Base-by-base conservation (phyloP, 2,888 invertebrate genomes). In the Caenorhabditis sinica region DNA sequence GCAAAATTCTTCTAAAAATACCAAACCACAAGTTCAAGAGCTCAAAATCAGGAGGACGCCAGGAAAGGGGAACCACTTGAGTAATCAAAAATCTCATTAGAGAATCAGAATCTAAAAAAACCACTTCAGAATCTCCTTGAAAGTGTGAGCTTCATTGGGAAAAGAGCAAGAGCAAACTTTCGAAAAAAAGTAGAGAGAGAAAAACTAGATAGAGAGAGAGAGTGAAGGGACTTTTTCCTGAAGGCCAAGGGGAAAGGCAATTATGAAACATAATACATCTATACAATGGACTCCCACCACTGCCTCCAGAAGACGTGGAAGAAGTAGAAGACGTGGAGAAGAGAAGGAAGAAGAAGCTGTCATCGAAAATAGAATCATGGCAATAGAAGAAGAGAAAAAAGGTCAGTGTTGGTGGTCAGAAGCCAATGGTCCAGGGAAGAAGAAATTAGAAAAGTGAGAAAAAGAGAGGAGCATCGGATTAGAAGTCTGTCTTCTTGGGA, bases 191-290 rank as follows among this genome's bases (percentile, higher is more conserved):
- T 25, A 53, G n/a, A 53, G 23, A 53, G 25, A 25, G n/a, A n/a
- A n/a, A 36, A 15, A 56, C 58, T 58, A 43, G 63, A 63, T 23
- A 49, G 72, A 45, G 33, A 36, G 28, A 13, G 40, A 33, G 36
- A 73, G 51, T 13, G 20, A 49, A 13, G n/a, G 20, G 20, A 49
- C 13, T 20, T 63, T 45, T 17, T 45, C 6, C 2, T 49, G 58
- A 40, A 56, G 49, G 23, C 53, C 30, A 28, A 36, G 45, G 30
- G 51, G 65, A n/a, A 60, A 63, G 72, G 72, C 79, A 79, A 79
- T 79, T 79, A 79, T 79, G 79, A 79, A 79, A 72, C 79, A 79
- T 79, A 79, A 79, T 79, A 79, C 79, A 79, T 72, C 71, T 79
- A 65, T 71, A 76, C 79, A 71, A 72, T 40, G 28, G 25, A 28